Base-by-base conservation (phyloP, 2,888 invertebrate species). In the Agrotis segetum region DNA sequence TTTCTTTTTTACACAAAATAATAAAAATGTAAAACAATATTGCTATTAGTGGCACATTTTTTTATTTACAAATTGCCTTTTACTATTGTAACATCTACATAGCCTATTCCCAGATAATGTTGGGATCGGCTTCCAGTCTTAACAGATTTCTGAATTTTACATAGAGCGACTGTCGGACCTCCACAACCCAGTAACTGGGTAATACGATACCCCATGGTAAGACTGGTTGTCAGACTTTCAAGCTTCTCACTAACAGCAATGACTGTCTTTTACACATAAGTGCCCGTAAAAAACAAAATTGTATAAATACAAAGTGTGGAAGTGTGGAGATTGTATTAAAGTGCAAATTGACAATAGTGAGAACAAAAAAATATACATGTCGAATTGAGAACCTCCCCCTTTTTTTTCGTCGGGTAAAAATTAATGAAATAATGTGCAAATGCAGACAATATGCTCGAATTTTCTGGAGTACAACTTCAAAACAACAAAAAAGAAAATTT, bases 1-100 rank as follows among this genome's bases (percentile, higher is more conserved):
- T 2, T 24, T 2, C 3, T 29, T 46, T 34, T 53, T 34, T 69
- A 29, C n/a, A 55, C 47, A 40, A 47, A 68, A 34, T 56, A 47
- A 53, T 6, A 17, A 68, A 14, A 46, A 40, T 1, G 24, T 3
- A 47, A 40, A 55, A 68, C 7, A 24, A 40, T 3, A n/a, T n/a
- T n/a, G n/a, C n/a, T n/a, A n/a, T n/a, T n/a, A n/a, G n/a, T n/a
- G 21, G 40, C 9, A 1, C 34, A 3, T 16, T 13, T 9, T 14
- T 24, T 68, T 69, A 14, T 16, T 16, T 40, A 47, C 6, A 55
- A n/a, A 14, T 55, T 2, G 55, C 69, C 68, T 69, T 69, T 3
- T n/a, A 17, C 1, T 2, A 56, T n/a, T n/a, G 0, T 29, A 0
- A 17, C 6, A 56, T 56, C 55, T 34, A 29, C 55, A 2, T n/a